phyloP scores from a whole-genome alignment of 1,140 invertebrate species.

The Tachypleus tridentatus region DNA sequence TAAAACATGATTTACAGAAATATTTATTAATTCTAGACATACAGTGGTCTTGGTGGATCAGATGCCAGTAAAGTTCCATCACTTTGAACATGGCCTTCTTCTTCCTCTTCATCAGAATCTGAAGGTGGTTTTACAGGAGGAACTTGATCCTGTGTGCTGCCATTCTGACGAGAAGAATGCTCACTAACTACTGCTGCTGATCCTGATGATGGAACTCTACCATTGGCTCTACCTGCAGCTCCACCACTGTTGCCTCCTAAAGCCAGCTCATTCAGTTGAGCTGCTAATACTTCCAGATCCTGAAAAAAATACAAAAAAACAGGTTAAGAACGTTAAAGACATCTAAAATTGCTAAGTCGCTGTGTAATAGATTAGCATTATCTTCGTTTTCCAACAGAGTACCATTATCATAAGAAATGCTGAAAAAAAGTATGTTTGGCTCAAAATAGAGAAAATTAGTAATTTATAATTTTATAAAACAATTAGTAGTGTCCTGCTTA shows the following conservation, averaged over 20 bases:
- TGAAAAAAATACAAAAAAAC: slow-evolving; percentile 33
- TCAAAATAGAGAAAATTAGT: no score
- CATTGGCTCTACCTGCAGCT: slow-evolving; percentile 7
- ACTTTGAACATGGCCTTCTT: slow-evolving; percentile 46
- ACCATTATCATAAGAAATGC: no score
- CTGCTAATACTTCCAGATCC: slow-evolving; percentile 85
- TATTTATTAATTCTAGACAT: slow-evolving; percentile 36
- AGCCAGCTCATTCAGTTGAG: slow-evolving; percentile 82
- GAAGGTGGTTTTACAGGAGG: slow-evolving; percentile 27
- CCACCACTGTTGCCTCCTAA: slow-evolving; percentile 31
- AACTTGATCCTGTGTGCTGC: slow-evolving; percentile 16
- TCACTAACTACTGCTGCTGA: slow-evolving; percentile 8
- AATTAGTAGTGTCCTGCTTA: no score
- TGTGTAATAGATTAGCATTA: no score
- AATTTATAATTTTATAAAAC: no score
- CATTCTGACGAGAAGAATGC: slow-evolving; percentile 19
- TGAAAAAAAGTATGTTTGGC: no score
- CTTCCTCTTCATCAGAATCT: slow-evolving; percentile 39
- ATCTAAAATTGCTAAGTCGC: no score
- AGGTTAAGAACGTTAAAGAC: no score
- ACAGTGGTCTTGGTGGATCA: slow-evolving; percentile 92
- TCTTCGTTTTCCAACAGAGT: no score
- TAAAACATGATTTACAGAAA: no score
- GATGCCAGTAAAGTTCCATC: slow-evolving; percentile 90
- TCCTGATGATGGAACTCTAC: slow-evolving; percentile 16